Evolutionary conservation across 2,113 vertebrate genomes (phyloP).

Genomic region (Chaenocephalus aceratus): DNA sequence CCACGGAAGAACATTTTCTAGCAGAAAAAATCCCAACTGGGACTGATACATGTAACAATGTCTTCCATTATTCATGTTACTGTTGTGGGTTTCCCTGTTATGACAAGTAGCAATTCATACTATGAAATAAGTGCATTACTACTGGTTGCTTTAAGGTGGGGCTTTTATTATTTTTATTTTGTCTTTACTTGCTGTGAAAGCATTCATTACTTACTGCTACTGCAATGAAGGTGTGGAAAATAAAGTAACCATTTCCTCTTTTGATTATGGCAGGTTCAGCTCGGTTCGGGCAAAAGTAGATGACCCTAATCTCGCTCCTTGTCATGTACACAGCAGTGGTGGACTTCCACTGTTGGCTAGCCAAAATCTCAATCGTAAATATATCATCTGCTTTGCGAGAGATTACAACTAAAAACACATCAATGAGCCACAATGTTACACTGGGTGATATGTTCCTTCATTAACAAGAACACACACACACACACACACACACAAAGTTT

Average conservation of each 20-base stretch:
- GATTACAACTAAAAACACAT: background rate
- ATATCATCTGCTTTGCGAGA: background rate
- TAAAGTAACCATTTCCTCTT: constrained; percentile 15
- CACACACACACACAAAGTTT: background rate
- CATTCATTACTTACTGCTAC: constrained; percentile 1
- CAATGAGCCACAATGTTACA: background rate
- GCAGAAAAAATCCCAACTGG: background rate
- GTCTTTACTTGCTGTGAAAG: background rate
- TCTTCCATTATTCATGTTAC: background rate
- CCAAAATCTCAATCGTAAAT: background rate
- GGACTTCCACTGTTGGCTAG: background rate
- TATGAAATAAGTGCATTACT: background rate
- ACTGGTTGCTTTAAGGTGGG: background rate
- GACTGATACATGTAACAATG: background rate
- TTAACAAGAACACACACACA: background rate
- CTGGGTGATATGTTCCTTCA: background rate
- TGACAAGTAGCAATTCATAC: background rate
- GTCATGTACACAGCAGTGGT: background rate
- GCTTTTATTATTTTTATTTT: background rate
- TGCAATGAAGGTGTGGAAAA: background rate
- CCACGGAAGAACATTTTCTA: background rate
- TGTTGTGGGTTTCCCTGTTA: background rate
- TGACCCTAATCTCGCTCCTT: background rate
- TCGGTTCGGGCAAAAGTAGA: background rate
- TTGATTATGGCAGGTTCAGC: background rate